Percentiles rank a stretch among this genome's conserved stretches.
Evolutionary conservation across 2,888 invertebrate species (phyloP).

Genomic region (Sussaba pulchella): DNA sequence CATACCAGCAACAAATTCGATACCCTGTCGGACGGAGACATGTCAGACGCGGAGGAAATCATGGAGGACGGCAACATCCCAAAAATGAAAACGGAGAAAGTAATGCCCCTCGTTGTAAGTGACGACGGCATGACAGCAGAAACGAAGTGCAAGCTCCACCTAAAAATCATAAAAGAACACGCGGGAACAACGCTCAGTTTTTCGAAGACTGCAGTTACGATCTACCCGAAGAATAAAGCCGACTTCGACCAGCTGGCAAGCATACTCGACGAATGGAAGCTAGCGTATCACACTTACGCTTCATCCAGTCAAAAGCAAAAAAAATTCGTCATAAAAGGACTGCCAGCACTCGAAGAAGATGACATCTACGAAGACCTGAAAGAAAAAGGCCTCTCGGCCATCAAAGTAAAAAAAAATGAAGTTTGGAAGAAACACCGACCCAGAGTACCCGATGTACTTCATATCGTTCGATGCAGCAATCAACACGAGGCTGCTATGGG

Average conservation of each 20-base stretch:
- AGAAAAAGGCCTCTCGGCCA: background rate
- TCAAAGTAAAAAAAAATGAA: slow-evolving; percentile 36
- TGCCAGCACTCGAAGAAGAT: background rate
- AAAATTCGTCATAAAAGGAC: slow-evolving; percentile 14
- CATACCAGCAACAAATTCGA: background rate
- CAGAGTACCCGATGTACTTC: slow-evolving; percentile 10
- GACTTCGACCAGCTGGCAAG: background rate
- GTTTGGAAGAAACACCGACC: background rate
- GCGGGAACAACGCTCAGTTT: background rate
- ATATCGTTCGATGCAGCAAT: slow-evolving; percentile 9
- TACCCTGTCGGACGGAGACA: background rate
- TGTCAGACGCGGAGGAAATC: background rate
- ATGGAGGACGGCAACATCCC: background rate
- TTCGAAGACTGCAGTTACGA: background rate
- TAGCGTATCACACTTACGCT: background rate
- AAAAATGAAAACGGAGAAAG: background rate
- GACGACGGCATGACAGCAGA: background rate
- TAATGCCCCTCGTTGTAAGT: background rate
- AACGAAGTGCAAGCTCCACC: background rate
- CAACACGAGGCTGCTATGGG: background rate
- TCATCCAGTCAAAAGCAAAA: background rate
- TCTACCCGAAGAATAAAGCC: background rate
- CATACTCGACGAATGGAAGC: background rate
- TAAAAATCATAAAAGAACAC: background rate
- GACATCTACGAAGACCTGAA: background rate